These are phyloP conservation scores for Okapia johnstoni DNA, from an alignment of 2,113 vertebrate species.

Conservation along the genomic window DNA sequence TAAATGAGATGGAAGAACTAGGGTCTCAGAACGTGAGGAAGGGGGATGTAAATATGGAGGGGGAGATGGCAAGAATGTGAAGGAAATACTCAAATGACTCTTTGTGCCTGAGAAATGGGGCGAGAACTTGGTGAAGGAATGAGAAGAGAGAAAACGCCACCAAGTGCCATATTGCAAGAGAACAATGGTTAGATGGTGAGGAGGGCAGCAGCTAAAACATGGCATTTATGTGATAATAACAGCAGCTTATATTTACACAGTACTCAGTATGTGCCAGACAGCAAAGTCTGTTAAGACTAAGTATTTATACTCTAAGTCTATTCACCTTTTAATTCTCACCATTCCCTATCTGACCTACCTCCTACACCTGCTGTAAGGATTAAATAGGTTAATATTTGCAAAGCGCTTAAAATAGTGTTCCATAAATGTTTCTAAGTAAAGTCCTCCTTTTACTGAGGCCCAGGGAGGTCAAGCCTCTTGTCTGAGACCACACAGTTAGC, in stretches of 20 bases:
- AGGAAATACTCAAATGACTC: neutral
- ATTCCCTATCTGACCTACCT: neutral
- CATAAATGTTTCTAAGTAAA: neutral
- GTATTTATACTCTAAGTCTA: neutral
- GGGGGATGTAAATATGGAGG: neutral
- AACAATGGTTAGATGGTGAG: neutral
- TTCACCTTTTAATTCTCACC: neutral
- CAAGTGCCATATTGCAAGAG: accelerated
- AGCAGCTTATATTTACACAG: neutral
- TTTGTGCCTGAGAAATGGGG: neutral
- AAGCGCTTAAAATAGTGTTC: neutral
- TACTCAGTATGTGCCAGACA: neutral
- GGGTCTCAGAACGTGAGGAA: neutral
- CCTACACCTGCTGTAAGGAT: neutral
- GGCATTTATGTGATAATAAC: neutral
- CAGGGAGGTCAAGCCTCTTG: neutral
- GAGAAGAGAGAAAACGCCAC: neutral
- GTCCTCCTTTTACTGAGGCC: neutral
- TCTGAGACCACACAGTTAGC: neutral
- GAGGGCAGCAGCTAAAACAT: neutral
- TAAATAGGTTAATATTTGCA: neutral
- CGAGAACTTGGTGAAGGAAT: neutral
- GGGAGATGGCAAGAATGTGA: neutral
- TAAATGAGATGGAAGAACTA: neutral
- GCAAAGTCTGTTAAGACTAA: neutral